Evolutionary conservation across 2,797 vertebrate genomes (phyloP).

Genomic region (Craterocephalus amniculus): DNA sequence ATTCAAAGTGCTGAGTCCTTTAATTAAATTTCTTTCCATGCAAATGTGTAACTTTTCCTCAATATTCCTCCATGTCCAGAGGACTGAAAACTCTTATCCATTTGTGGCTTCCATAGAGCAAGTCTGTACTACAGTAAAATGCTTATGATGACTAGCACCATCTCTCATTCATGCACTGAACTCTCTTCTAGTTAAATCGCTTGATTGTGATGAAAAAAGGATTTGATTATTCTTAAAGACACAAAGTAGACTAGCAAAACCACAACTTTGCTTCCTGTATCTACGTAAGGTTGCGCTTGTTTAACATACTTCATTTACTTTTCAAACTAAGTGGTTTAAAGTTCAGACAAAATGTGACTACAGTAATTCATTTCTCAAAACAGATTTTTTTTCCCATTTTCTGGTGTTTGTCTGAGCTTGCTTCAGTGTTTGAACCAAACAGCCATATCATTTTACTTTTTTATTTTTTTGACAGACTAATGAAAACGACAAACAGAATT

Average conservation of each 20-base stretch:
- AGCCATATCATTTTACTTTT: constrained; percentile 7
- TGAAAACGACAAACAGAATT: constrained; percentile 23
- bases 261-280: not conserved
- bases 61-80: not conserved
- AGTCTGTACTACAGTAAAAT: not conserved
- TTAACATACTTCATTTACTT: not conserved
- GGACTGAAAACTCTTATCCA: not conserved
- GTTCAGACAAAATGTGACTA: not conserved
- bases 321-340: not conserved
- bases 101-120: not conserved
- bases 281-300: not conserved
- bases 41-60: not conserved
- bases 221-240: not conserved
- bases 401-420: not conserved
- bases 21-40: not conserved
- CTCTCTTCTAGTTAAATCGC: not conserved
- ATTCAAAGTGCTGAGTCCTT: not conserved
- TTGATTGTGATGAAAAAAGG: too few relatives aligned
- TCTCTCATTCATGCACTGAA: not conserved
- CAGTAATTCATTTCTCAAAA: not conserved
- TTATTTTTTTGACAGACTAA: constrained; percentile 10
- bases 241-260: not conserved
- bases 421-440: constrained; percentile 4
- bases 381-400: not conserved
- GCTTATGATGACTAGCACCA: not conserved